Evolutionary conservation across 2,797 vertebrate species (phyloP).

Genomic region (Cryptoprocta ferox): DNA sequence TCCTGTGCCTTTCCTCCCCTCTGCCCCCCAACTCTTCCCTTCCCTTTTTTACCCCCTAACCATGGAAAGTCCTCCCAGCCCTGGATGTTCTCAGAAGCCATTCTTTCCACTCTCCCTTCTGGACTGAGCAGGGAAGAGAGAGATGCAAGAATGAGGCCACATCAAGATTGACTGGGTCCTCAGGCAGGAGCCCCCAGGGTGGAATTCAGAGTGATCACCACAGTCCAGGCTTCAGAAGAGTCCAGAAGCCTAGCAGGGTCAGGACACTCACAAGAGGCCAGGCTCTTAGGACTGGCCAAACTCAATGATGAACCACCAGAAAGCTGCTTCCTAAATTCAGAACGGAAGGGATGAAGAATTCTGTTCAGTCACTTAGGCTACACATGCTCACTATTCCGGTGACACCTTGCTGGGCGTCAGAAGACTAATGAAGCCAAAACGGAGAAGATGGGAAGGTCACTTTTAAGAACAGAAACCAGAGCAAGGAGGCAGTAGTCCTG

Average conservation of each 20-base stretch:
- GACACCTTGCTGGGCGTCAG: not conserved
- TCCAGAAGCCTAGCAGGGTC: not conserved
- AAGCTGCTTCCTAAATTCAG: not conserved
- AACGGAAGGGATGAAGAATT: not conserved
- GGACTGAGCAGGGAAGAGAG: not conserved
- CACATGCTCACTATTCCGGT: not conserved
- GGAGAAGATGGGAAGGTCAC: not conserved
- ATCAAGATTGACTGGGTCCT: not conserved
- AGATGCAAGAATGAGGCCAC: not conserved
- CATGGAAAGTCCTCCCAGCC: not conserved
- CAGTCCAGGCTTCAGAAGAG: not conserved
- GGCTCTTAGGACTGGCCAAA: not conserved
- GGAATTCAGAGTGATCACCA: not conserved
- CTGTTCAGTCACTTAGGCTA: not conserved
- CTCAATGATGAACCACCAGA: not conserved
- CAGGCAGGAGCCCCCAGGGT: not conserved
- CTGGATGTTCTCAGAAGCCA: not conserved
- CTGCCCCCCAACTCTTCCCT: not conserved
- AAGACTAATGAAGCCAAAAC: not conserved
- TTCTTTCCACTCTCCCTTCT: not conserved
- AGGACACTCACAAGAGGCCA: not conserved
- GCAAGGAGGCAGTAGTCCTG: not conserved
- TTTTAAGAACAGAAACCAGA: not conserved
- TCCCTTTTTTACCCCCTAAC: not conserved
- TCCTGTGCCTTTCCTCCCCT: not conserved